Base-by-base conservation (phyloP, 2,113 vertebrate species). In the Piaya cayana region DNA sequence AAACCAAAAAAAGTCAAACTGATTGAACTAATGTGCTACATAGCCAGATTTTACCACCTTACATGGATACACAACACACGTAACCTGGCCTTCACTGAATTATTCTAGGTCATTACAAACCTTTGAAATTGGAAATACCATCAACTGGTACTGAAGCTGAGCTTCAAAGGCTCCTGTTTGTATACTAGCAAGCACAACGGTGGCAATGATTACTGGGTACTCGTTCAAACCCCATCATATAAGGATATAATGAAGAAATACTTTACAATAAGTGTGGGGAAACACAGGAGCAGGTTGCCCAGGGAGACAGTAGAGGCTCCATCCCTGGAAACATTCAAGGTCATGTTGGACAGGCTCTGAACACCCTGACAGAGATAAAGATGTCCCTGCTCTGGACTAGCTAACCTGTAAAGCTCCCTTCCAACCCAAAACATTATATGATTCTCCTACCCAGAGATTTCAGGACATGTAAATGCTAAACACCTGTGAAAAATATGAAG, bases 41-140 rank as follows among this genome's bases (percentile, higher is more conserved):
- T 14, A 60, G 37, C 3, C 4, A 4, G 27, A 80, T 50, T 77
- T 82, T 49, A 71, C 15, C 59, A 42, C 11, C 20, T 59, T 13
- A 53, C 1, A 1, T 0, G 3, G 32, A 47, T 17, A 37, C 3
- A 72, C 12, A 49, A 77, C 82, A 76, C 17, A 25, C 0, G 4
- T 29, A 70, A 71, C 27, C 58, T 30, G 42, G 56, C 52, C 47
- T 49, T 34, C 42, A 50, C 8, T 1, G 1, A 76, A 89, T 68
- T 58, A 79, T 26, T 39, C 26, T 7, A 42, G 7, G 47, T 50
- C 25, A 85, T 17, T 14, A 14, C 32, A 79, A 62, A 62, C 27
- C 34, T 49, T 65, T 76, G 37, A 84, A 83, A 80, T 12, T 50
- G 11, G 13, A 70, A 69, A 18, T 8, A 58, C 18, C 19, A 43